Conservation (phyloP, 1,140 invertebrate species). For the Sarcophaga bullata region DNA sequence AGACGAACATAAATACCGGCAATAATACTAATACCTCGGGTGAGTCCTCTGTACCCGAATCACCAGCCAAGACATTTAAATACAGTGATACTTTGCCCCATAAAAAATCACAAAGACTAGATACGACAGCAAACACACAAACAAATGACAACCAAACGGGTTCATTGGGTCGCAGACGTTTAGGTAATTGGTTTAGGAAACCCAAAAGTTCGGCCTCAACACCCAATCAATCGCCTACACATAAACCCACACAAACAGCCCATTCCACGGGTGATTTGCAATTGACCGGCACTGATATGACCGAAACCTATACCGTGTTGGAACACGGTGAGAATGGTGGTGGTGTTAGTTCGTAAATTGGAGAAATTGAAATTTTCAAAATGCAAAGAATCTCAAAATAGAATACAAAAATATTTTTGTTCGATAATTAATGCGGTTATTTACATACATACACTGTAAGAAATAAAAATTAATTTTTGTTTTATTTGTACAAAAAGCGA, state of each 20-base stretch:
- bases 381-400: conserved; percentile 10
- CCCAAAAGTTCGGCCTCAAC: conserved; percentile 63
- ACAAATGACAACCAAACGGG: conserved; percentile 50
- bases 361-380: neutral
- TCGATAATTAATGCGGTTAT: too few relatives aligned
- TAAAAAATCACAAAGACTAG: conserved; percentile 57
- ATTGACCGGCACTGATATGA: conserved; percentile 25
- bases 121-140: conserved; percentile 34
- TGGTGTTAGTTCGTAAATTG: conserved; percentile 25
- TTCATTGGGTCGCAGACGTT: conserved; percentile 58
- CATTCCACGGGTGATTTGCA: conserved; percentile 30
- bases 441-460: neutral
- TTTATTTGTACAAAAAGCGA: conserved; percentile 7
- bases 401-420: too few relatives aligned
- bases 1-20: conserved; percentile 42
- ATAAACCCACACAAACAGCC: conserved; percentile 51
- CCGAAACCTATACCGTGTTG: conserved; percentile 21
- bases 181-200: conserved; percentile 65
- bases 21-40: conserved; percentile 53
- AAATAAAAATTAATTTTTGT: neutral
- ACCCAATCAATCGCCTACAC: conserved; percentile 64
- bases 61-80: conserved; percentile 56
- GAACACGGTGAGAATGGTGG: conserved; percentile 31
- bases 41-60: conserved; percentile 60
- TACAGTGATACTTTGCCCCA: conserved; percentile 60